These are phyloP conservation scores for Mythimna ferrago DNA, from an alignment of 2,888 invertebrate species.

Conservation along the genomic window DNA sequence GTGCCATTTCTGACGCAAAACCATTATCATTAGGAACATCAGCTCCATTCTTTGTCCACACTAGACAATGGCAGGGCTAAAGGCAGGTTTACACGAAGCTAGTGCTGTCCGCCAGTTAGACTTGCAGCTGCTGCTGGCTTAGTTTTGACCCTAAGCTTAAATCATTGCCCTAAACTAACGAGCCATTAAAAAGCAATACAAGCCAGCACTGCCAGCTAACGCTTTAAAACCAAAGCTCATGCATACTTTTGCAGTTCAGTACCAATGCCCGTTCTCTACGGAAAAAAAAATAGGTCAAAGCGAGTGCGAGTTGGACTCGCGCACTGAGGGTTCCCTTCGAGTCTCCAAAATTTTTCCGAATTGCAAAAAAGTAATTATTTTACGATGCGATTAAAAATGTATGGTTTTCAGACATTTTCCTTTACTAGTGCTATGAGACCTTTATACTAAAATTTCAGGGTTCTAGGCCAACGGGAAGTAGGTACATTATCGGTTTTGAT, in stretches of 20 bases:
- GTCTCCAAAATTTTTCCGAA: too few species aligned
- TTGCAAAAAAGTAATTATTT: too few species aligned
- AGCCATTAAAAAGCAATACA: background rate
- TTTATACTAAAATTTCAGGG: too few species aligned
- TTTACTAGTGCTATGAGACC: too few species aligned
- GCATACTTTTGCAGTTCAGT: background rate
- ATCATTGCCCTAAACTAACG: background rate
- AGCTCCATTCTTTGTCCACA: conserved; percentile 47
- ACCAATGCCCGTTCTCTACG: background rate
- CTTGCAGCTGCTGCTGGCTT: background rate
- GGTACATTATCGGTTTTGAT: too few species aligned
- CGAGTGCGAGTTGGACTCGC: too few species aligned
- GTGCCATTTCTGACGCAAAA: conserved; percentile 37
- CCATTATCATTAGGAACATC: conserved; percentile 53
- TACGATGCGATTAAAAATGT: too few species aligned
- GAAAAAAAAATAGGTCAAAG: background rate
- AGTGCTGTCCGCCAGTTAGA: background rate
- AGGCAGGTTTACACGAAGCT: conserved; percentile 7
- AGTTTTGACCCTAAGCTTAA: background rate
- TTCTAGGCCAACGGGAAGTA: too few species aligned
- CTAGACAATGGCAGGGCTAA: conserved; percentile 28
- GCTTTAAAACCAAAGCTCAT: background rate
- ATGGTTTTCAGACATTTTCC: too few species aligned
- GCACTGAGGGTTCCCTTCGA: too few species aligned
- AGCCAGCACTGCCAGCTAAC: background rate